Percentiles rank a stretch among this genome's conserved stretches.
phyloP scores from a whole-genome alignment of 1,140 invertebrate genomes.

The Gryllus bimaculatus region DNA sequence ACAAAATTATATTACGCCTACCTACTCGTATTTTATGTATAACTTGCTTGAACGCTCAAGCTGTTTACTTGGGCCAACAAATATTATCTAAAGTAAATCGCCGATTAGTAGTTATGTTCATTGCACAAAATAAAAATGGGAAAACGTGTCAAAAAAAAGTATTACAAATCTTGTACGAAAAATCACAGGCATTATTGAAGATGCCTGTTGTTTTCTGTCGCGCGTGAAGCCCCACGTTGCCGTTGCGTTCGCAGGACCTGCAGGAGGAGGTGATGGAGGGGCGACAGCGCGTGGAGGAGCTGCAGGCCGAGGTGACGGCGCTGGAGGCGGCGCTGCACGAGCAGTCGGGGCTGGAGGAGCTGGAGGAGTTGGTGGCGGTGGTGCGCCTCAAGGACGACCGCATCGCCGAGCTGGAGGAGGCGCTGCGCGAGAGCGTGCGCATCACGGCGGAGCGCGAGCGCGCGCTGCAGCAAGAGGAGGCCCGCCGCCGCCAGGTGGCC shows the following conservation, averaged over 20 bases:
- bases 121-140: too few species aligned
- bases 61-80: too few species aligned
- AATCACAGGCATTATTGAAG: too few species aligned
- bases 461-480: constrained; percentile 50
- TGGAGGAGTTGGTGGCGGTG: constrained; percentile 42
- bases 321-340: constrained; percentile 22
- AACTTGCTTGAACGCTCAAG: too few species aligned
- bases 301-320: constrained; percentile 26
- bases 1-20: too few species aligned
- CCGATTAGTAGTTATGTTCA: too few species aligned
- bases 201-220: too few species aligned
- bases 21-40: too few species aligned
- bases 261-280: constrained; percentile 7
- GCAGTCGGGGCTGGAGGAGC: constrained; percentile 33
- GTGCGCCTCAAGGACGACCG: constrained; percentile 41
- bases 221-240: too few species aligned
- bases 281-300: constrained; percentile 12
- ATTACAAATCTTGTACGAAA: too few species aligned
- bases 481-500: constrained; percentile 46
- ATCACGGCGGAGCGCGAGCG: constrained; percentile 53
- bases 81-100: too few species aligned
- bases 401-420: constrained; percentile 72
- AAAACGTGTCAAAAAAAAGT: too few species aligned
- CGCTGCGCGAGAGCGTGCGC: constrained; percentile 55
- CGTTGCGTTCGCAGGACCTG: background rate